Evolutionary conservation across 2,888 invertebrate species (phyloP).

Genomic region (Cylloceria caligata): DNA sequence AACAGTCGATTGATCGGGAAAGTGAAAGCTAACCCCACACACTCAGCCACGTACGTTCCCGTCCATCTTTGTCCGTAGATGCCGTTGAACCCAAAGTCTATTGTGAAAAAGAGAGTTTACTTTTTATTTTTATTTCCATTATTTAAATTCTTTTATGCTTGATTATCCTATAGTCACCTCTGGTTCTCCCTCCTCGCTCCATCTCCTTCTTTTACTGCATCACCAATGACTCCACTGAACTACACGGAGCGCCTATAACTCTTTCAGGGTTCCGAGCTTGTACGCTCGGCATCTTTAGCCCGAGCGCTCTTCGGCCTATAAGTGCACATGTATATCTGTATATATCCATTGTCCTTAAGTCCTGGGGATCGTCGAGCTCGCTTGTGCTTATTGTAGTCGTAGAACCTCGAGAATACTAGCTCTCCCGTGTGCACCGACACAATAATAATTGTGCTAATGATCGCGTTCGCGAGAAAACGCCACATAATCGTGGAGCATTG

Average conservation of each 20-base stretch:
- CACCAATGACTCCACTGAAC: constrained; percentile 56
- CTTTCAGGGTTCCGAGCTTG: constrained; percentile 46
- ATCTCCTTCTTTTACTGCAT: background rate
- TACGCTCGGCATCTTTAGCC: constrained; percentile 45
- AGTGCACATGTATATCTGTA: background rate
- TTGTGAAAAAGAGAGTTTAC: background rate
- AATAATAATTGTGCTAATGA: constrained; percentile 84
- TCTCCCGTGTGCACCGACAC: constrained; percentile 66
- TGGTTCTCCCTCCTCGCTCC: constrained; percentile 14
- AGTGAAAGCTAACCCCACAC: constrained; percentile 29
- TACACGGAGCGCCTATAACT: constrained; percentile 25
- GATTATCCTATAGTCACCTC: constrained; percentile 25
- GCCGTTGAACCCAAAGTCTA: background rate
- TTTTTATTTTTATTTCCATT: constrained; percentile 47
- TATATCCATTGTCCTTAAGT: constrained; percentile 52
- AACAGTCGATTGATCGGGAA: constrained; percentile 18
- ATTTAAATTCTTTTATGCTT: constrained; percentile 33
- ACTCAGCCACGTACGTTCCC: background rate
- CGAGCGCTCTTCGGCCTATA: constrained; percentile 28
- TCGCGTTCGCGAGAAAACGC: constrained; percentile 79
- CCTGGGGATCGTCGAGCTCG: constrained; percentile 19
- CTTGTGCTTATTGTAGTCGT: constrained; percentile 59
- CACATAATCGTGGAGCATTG: constrained; percentile 75
- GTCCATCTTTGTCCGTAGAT: constrained; percentile 33
- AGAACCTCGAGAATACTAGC: constrained; percentile 16